Percentiles rank a stretch among this genome's conserved stretches.
Evolutionary conservation across 1,140 invertebrate genomes (phyloP).

Genomic region (Ooceraea biroi): DNA sequence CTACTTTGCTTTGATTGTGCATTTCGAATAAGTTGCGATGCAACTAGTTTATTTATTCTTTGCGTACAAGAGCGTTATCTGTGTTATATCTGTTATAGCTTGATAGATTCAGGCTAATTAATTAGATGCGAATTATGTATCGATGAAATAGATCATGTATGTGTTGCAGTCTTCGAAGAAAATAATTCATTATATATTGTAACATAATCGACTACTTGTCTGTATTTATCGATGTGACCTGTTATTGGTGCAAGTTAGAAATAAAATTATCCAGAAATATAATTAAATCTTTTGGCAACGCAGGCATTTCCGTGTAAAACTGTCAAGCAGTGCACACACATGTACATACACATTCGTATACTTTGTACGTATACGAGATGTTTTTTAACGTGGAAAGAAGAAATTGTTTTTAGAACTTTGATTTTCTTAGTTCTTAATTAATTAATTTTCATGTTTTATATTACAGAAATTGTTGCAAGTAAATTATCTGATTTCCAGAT

Average conservation of each 20-base stretch:
- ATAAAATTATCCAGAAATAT: slow-evolving; percentile 46
- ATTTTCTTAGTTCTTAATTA: too few species aligned
- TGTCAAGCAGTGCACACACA: not conserved
- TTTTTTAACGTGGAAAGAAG: too few species aligned
- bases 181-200: slow-evolving; percentile 34
- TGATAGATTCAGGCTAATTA: slow-evolving; percentile 20
- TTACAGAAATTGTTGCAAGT: too few species aligned
- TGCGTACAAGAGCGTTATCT: not conserved
- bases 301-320: not conserved
- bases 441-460: too few species aligned
- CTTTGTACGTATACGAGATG: too few species aligned
- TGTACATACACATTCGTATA: too few species aligned
- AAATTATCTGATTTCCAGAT: too few species aligned
- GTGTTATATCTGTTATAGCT: slow-evolving; percentile 32
- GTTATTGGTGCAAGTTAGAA: slow-evolving; percentile 42
- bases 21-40: slow-evolving; percentile 16
- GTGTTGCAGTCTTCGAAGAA: not conserved
- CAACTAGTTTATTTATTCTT: slow-evolving; percentile 49
- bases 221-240: slow-evolving; percentile 58
- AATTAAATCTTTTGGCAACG: not conserved
- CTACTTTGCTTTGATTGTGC: slow-evolving; percentile 4
- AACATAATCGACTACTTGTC: slow-evolving; percentile 47
- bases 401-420: too few species aligned
- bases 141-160: slow-evolving; percentile 1
- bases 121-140: not conserved